A percentile compares a stretch with the other conserved stretches of the same genome.
Evolutionary conservation across 2,888 invertebrate species (phyloP).

Genomic region (Acronicta alni): DNA sequence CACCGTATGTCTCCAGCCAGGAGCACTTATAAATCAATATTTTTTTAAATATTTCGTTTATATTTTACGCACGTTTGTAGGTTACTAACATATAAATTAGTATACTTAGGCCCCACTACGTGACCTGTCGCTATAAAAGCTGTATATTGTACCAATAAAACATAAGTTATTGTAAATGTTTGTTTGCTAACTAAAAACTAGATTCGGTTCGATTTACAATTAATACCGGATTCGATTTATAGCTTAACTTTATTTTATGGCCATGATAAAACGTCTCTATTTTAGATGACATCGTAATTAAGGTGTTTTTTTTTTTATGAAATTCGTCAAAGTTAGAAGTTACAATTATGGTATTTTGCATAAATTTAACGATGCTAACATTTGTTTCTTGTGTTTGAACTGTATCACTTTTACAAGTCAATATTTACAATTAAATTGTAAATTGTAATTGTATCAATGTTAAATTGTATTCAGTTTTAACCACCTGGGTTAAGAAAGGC

Average conservation of each 20-base stretch:
- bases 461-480: too few relatives aligned
- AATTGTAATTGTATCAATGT: too few relatives aligned
- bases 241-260: constrained; percentile 38
- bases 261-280: constrained; percentile 32
- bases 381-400: not conserved
- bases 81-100: not conserved
- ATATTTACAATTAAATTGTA: too few relatives aligned
- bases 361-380: too few relatives aligned
- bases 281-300: constrained; percentile 30
- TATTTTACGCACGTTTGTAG: not conserved
- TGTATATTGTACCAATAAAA: constrained; percentile 32
- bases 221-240: constrained; percentile 39
- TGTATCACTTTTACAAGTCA: not conserved
- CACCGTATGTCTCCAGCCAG: too few relatives aligned
- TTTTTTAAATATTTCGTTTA: not conserved
- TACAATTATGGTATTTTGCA: not conserved
- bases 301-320: constrained; percentile 4
- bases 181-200: constrained; percentile 30
- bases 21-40: too few relatives aligned
- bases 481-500: too few relatives aligned
- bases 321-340: constrained; percentile 3
- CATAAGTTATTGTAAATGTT: constrained; percentile 31
- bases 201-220: constrained; percentile 21
- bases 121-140: not conserved
- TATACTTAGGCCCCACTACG: not conserved